These are phyloP conservation scores for Amniataba percoides DNA, from an alignment of 2,797 vertebrate genomes.

Conservation along the genomic window DNA sequence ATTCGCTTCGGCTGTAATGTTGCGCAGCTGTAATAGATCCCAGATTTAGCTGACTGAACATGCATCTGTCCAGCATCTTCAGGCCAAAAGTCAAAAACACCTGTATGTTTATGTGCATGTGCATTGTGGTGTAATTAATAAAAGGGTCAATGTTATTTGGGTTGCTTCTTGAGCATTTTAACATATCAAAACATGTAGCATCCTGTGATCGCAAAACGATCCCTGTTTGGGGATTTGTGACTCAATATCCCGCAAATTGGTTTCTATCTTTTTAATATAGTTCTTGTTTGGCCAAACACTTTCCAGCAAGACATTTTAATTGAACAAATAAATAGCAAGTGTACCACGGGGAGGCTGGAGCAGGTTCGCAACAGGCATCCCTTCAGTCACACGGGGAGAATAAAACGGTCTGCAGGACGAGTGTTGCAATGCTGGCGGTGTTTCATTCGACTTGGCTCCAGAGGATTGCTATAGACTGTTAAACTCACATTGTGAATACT, in stretches of 20 bases:
- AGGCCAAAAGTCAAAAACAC: not conserved
- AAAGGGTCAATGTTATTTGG: not conserved
- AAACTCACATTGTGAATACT: constrained; percentile 70
- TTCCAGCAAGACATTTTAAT: constrained; percentile 71
- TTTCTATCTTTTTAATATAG: constrained; percentile 71
- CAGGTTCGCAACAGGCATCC: constrained; percentile 62
- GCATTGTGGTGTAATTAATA: constrained; percentile 21
- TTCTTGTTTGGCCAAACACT: constrained; percentile 58
- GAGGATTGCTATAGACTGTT: constrained; percentile 73
- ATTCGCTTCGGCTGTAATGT: constrained; percentile 35
- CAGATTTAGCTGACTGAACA: constrained; percentile 39
- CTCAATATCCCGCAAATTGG: constrained; percentile 66
- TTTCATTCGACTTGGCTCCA: constrained; percentile 68
- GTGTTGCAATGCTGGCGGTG: constrained; percentile 75
- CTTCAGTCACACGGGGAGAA: constrained; percentile 65
- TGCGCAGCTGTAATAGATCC: constrained; percentile 31
- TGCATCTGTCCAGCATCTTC: not conserved
- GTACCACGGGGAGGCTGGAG: constrained; percentile 46
- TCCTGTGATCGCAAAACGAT: constrained; percentile 41
- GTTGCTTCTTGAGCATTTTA: not conserved
- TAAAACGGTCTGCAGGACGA: constrained; percentile 66
- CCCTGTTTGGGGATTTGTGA: constrained; percentile 62
- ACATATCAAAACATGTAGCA: constrained; percentile 30
- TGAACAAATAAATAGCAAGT: constrained; percentile 74
- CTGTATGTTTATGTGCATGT: constrained; percentile 3